Conservation (phyloP, 2,113 vertebrate genomes). For the Andinoacara biseriatus region DNA sequence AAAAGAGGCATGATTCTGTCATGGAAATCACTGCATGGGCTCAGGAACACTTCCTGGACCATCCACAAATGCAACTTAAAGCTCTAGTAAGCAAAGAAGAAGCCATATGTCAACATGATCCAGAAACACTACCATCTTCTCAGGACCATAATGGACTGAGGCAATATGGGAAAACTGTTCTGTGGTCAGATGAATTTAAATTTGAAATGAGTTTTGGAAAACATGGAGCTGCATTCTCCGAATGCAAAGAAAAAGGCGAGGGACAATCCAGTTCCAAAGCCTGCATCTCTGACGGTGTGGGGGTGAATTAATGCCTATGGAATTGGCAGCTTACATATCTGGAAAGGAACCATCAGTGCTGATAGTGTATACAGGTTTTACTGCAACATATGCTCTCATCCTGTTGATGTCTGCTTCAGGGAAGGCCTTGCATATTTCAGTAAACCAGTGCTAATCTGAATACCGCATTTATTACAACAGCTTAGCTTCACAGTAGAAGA, state of each 20-base stretch:
- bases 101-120: not conserved
- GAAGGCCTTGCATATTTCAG: not conserved
- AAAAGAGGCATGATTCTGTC: not conserved
- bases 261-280: not conserved
- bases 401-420: not conserved
- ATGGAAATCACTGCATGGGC: not conserved
- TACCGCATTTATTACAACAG: not conserved
- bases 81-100: not conserved
- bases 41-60: not conserved
- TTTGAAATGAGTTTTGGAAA: not conserved
- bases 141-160: too few species aligned
- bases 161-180: not conserved
- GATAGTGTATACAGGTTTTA: not conserved
- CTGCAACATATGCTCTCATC: not conserved
- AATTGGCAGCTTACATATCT: not conserved
- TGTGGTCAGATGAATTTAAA: not conserved
- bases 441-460: not conserved
- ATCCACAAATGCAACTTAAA: not conserved
- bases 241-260: too few species aligned
- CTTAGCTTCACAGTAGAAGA: not conserved
- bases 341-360: not conserved
- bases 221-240: too few species aligned
- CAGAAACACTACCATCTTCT: too few species aligned
- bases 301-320: not conserved
- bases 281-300: not conserved